These are phyloP conservation scores for Tragelaphus scriptus DNA, from an alignment of 2,113 vertebrate species.

Conservation along the genomic window DNA sequence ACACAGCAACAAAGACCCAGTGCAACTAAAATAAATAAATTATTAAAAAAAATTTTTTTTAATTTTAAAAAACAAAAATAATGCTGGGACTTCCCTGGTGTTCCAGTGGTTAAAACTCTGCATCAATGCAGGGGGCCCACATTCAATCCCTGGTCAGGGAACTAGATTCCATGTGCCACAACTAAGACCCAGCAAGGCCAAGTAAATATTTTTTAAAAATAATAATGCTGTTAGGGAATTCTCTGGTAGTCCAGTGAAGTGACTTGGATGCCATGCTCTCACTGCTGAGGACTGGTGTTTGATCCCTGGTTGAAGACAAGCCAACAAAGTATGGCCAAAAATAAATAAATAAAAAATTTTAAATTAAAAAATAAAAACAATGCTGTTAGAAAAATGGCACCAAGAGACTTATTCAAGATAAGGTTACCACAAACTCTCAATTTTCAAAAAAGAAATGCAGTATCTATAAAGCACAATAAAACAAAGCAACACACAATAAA, in stretches of 20 bases:
- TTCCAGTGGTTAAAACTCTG: not conserved
- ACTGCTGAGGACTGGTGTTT: not conserved
- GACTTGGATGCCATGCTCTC: not conserved
- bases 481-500: not conserved
- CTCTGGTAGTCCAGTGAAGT: not conserved
- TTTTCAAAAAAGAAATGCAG: not conserved
- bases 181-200: not conserved
- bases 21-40: not conserved
- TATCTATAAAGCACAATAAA: not conserved
- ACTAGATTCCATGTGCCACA: not conserved
- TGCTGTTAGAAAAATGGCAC: not conserved
- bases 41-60: too few species aligned
- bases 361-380: not conserved
- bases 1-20: not conserved
- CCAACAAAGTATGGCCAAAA: not conserved
- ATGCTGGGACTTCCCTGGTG: not conserved
- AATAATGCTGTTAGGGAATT: not conserved
- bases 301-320: not conserved
- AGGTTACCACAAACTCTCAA: not conserved
- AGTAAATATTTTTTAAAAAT: not conserved
- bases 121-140: not conserved
- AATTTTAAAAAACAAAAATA: not conserved
- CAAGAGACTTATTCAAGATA: not conserved
- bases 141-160: not conserved
- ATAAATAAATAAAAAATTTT: not conserved